A percentile compares a stretch with the other conserved stretches of the same genome.
phyloP scores from a whole-genome alignment of 1,140 invertebrate species.

The Palaemon carinicauda region DNA sequence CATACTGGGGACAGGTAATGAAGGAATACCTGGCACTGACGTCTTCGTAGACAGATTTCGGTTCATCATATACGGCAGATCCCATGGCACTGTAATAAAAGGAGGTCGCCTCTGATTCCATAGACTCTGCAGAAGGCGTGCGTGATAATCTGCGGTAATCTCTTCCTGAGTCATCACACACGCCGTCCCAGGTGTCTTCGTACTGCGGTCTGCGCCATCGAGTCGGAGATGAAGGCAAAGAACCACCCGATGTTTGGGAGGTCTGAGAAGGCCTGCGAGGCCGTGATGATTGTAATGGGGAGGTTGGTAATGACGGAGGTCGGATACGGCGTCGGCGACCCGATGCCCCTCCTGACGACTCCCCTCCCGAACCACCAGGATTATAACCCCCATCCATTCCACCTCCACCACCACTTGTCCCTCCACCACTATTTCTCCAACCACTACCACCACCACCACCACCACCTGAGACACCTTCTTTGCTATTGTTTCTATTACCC shows the following conservation, averaged over 20 bases:
- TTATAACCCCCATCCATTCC: neutral
- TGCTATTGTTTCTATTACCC: neutral
- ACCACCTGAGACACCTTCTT: neutral
- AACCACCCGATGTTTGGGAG: neutral
- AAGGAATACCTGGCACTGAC: slow-evolving; percentile 12
- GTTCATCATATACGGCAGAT: slow-evolving; percentile 10
- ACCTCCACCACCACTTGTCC: neutral
- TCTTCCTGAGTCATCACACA: neutral
- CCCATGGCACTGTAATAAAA: slow-evolving; percentile 38
- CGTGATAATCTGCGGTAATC: neutral
- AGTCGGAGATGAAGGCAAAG: slow-evolving; percentile 18
- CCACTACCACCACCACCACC: neutral
- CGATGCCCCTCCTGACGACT: neutral
- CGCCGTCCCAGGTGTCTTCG: slow-evolving; percentile 30
- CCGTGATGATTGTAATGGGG: slow-evolving; percentile 18
- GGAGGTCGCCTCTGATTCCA: slow-evolving; percentile 22
- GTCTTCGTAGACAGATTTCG: slow-evolving; percentile 22
- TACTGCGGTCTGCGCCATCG: slow-evolving; percentile 20
- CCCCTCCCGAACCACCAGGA: neutral
- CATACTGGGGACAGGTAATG: slow-evolving; percentile 26
- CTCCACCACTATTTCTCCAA: neutral
- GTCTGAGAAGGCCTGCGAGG: slow-evolving; percentile 7
- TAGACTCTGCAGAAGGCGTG: slow-evolving; percentile 6
- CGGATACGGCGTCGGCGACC: slow-evolving; percentile 20
- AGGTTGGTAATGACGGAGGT: slow-evolving; percentile 21